A percentile compares a stretch with the other conserved stretches of the same genome.
Conservation (phyloP, 2,797 vertebrate species). For the Pantherophis vulpinus region DNA sequence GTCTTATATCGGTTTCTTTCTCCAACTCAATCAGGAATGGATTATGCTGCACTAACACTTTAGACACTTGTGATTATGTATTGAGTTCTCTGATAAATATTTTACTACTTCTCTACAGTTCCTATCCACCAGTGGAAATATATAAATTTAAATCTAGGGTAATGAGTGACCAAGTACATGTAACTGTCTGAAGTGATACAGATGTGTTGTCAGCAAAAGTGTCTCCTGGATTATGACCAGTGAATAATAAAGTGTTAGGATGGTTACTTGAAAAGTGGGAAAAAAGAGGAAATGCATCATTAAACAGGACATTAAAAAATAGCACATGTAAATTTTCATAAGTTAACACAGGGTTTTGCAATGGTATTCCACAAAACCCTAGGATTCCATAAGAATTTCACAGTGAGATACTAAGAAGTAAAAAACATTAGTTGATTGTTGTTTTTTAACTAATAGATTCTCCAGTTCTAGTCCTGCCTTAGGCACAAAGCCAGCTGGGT, state of each 20-base stretch:
- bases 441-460: neutral
- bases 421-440: neutral
- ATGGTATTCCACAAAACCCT: neutral
- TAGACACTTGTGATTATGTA: neutral
- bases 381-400: neutral
- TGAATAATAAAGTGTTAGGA: neutral
- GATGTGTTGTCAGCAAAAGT: neutral
- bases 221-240: neutral
- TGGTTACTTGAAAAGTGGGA: neutral
- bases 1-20: neutral
- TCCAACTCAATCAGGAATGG: neutral
- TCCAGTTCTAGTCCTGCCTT: neutral
- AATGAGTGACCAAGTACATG: too few relatives aligned
- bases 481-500: neutral
- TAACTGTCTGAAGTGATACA: neutral
- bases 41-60: neutral
- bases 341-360: neutral
- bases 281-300: neutral
- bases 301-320: neutral
- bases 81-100: neutral
- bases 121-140: neutral
- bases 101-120: neutral
- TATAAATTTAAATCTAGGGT: neutral
- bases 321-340: neutral
- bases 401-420: neutral